phyloP scores from a whole-genome alignment of 2,113 vertebrate species.

The Vulpes ferrilata region DNA sequence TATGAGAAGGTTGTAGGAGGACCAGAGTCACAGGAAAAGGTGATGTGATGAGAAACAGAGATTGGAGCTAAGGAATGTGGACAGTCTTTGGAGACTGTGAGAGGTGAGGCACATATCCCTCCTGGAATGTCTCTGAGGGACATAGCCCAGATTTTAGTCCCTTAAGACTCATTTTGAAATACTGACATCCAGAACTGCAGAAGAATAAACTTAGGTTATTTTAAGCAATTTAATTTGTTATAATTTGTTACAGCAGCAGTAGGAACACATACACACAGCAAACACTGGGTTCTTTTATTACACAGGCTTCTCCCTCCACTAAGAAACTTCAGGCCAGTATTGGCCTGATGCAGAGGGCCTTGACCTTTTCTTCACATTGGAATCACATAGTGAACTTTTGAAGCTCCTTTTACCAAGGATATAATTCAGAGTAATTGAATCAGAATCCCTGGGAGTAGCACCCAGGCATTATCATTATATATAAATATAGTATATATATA shows the following conservation, averaged over 20 bases:
- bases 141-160: not conserved
- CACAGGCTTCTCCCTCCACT: not conserved
- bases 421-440: not conserved
- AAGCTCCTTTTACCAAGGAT: not conserved
- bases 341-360: too few relatives aligned
- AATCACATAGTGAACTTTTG: not conserved
- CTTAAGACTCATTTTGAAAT: not conserved
- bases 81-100: not conserved
- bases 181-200: not conserved
- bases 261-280: not conserved
- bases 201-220: not conserved
- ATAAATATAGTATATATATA: not conserved
- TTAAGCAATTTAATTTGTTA: not conserved
- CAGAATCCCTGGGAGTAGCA: not conserved
- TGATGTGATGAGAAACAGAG: not conserved
- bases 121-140: not conserved
- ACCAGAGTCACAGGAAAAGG: not conserved
- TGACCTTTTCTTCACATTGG: not conserved
- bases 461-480: not conserved
- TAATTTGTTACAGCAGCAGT: not conserved
- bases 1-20: rapidly evolving
- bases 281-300: not conserved
- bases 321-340: too few relatives aligned
- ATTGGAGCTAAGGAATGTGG: not conserved
- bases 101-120: not conserved